phyloP scores from a whole-genome alignment of 2,797 vertebrate genomes.

The Otolemur crassicaudatus region DNA sequence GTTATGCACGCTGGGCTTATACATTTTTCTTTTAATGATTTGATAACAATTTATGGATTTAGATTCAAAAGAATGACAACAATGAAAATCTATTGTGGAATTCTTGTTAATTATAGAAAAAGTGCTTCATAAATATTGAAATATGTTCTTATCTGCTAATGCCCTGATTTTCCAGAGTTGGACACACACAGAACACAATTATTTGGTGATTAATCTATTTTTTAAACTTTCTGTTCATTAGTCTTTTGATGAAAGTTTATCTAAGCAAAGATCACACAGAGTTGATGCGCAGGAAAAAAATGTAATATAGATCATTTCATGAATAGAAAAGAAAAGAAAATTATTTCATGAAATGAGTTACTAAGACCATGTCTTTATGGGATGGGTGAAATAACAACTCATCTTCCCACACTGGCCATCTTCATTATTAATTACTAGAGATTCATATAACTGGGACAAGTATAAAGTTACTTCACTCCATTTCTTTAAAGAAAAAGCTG shows the following conservation, averaged over 20 bases:
- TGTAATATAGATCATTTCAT: rapidly evolving
- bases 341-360: rapidly evolving
- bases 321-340: rapidly evolving
- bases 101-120: constrained; percentile 41
- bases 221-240: constrained; percentile 10
- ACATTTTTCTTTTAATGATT: constrained; percentile 38
- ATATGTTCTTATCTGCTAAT: background rate
- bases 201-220: constrained; percentile 57
- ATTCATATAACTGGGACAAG: rapidly evolving
- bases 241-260: constrained; percentile 39
- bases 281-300: rapidly evolving
- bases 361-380: rapidly evolving
- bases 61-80: constrained; percentile 26
- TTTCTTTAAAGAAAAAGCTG: background rate
- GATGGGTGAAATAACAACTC: rapidly evolving
- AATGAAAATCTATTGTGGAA: background rate
- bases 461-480: rapidly evolving
- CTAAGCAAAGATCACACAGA: background rate
- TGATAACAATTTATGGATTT: background rate
- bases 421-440: rapidly evolving
- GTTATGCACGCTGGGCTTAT: background rate
- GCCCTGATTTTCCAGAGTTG: constrained; percentile 21
- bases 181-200: background rate
- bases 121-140: constrained; percentile 70
- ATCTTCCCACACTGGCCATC: rapidly evolving